Evolutionary conservation across 2,113 vertebrate genomes (phyloP).

Genomic region (Antennarius striatus): DNA sequence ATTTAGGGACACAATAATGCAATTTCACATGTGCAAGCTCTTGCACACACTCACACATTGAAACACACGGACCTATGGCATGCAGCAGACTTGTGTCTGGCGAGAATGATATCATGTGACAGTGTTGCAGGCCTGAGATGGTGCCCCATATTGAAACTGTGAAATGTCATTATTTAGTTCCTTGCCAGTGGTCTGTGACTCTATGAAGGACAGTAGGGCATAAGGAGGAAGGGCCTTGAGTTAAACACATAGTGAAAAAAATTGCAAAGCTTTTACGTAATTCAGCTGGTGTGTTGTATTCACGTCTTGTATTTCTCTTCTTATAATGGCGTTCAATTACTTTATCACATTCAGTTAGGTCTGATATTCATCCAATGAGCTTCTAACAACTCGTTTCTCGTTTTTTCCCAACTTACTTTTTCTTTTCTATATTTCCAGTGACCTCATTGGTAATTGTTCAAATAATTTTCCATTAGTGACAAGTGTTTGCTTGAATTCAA

Average conservation of each 20-base stretch:
- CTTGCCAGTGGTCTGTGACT: conserved; percentile 71
- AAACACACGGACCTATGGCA: conserved; percentile 5
- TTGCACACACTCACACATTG: conserved; percentile 3
- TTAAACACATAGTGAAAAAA: conserved; percentile 60
- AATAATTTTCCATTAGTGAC: conserved; percentile 66
- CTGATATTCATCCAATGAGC: conserved; percentile 8
- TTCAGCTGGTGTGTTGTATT: conserved; percentile 35
- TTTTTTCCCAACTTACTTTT: conserved; percentile 11
- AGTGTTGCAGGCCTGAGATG: conserved; percentile 65
- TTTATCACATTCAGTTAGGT: conserved; percentile 18
- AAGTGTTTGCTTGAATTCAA: conserved; percentile 65
- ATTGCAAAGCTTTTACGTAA: conserved; percentile 31
- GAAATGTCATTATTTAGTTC: conserved; percentile 81
- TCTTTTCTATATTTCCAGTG: conserved; percentile 47
- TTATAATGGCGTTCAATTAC: conserved; percentile 20
- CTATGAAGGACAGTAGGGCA: conserved; percentile 70
- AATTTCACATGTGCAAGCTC: conserved; percentile 36
- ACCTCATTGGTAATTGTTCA: conserved; percentile 57
- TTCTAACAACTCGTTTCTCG: conserved; percentile 11
- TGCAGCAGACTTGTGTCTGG: conserved; percentile 46
- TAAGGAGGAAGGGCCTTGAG: conserved; percentile 42
- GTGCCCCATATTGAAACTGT: conserved; percentile 72
- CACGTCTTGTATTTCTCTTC: conserved; percentile 23
- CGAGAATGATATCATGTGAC: conserved; percentile 73
- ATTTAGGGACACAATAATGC: conserved; percentile 46